Base-by-base conservation (phyloP, 2,888 invertebrate genomes). In the Lithophane leautieri region DNA sequence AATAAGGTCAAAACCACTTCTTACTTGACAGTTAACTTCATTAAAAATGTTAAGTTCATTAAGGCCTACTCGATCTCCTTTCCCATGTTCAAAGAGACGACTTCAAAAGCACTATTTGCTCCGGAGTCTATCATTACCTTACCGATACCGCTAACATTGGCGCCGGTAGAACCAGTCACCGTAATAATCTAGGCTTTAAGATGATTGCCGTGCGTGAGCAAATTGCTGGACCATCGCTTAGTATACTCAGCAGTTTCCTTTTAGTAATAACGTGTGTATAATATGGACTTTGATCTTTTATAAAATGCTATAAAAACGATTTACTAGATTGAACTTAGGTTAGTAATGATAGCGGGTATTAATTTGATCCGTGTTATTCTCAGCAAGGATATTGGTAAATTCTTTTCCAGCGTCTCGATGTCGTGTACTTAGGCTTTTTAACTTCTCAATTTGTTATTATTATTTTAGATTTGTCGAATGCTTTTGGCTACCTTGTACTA, bases 121-220 rank as follows among this genome's bases (percentile, higher is more conserved):
- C n/a, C 22, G 6, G 12, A 52, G 34, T 9, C 70, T 75, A 68
- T 70, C 75, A 85, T 85, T 72, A 79, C 9, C 8, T 72, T 47
- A 47, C 72, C 28, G 28, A 42, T 77, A 81, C 85, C 77, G 82
- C 56, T 81, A 73, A 34, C 56, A 70, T 70, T 16, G 70, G 77
- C 66, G 72, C 66, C 71, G 47, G 60, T 62, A 1, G 19, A 40
- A 70, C 60, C 63, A 58, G 67, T 44, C 22, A 42, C 52, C 12
- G 44, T 71, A 61, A 81, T 81, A 65, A 58, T 34, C 69, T 47
- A 62, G 67, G 63, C 70, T 68, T 73, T 61, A 68, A 60, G 40
- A 40, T 84, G 44, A 82, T 73, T 68, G 60, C 72, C 1, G 44
- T 42, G 52, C n/a, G 47, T 47, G 62, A 70, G 63, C n/a, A 73